A percentile compares a stretch with the other conserved stretches of the same genome.
Evolutionary conservation across 2,113 vertebrate species (phyloP).

Genomic region (Onychostoma macrolepis): DNA sequence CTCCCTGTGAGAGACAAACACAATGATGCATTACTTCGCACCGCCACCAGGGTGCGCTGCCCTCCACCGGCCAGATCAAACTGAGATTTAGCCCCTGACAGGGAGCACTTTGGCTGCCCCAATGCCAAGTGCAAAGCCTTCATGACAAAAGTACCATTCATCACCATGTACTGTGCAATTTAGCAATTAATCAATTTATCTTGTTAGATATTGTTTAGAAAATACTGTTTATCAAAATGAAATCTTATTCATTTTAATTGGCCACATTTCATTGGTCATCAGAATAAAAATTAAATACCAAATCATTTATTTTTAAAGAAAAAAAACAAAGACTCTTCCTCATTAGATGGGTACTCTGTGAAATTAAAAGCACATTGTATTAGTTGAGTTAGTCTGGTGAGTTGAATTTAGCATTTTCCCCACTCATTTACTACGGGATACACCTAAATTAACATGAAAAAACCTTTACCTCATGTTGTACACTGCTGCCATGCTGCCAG

Average conservation of each 20-base stretch:
- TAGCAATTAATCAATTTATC: neutral
- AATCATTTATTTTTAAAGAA: neutral
- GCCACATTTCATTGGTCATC: neutral
- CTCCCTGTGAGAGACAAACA: constrained; percentile 74
- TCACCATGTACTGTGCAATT: constrained; percentile 19
- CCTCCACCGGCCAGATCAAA: constrained; percentile 20
- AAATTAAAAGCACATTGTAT: constrained; percentile 32
- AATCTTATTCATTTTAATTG: neutral
- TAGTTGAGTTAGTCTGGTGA: constrained; percentile 26
- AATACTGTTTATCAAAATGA: neutral
- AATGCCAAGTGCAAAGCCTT: constrained; percentile 9
- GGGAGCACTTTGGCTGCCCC: neutral
- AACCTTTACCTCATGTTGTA: constrained; percentile 43
- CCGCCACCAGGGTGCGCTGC: constrained; percentile 27
- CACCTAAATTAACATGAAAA: constrained; percentile 32
- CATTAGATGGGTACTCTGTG: neutral
- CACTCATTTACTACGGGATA: neutral
- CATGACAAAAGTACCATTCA: constrained; percentile 15
- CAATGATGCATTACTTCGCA: constrained; percentile 56
- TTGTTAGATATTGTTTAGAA: neutral
- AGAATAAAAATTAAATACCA: constrained; percentile 6
- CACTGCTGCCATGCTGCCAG: constrained; percentile 44
- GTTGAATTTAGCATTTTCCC: neutral
- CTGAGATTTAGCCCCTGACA: neutral
- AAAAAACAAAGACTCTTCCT: neutral